Evolutionary conservation across 92 coral and sea anemone genomes (phyloP).

Genomic region (Diadumene lineata): DNA sequence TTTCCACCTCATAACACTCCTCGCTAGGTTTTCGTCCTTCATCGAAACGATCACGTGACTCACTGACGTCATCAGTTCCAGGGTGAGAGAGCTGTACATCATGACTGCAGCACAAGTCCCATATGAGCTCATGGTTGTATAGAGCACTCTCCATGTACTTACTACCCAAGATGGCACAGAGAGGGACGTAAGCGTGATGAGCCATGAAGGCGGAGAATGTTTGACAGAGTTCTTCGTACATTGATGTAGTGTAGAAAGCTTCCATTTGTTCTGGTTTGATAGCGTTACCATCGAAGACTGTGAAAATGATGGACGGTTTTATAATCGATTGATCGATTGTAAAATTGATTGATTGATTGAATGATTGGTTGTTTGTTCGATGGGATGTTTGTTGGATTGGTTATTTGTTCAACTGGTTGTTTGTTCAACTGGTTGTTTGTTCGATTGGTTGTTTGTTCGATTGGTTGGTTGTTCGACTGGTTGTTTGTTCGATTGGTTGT

Average conservation of each 20-base stretch:
- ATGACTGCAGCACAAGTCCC: conserved; percentile 93
- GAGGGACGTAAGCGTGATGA: conserved; percentile 82
- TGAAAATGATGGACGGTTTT: background rate
- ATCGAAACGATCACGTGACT: conserved; percentile 34
- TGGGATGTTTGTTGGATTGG: background rate
- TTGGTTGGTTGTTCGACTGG: background rate
- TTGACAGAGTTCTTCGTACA: conserved; percentile 76
- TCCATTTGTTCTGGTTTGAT: conserved; percentile 54
- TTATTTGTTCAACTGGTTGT: background rate
- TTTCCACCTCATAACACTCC: conserved; percentile 31
- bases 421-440: background rate
- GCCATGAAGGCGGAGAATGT: conserved; percentile 95
- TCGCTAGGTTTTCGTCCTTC: conserved; percentile 40
- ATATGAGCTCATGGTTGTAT: conserved; percentile 89
- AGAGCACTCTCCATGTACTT: conserved; percentile 82
- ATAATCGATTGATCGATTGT: background rate
- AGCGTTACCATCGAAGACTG: conserved; percentile 7
- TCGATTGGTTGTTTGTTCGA: background rate
- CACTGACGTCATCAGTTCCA: conserved; percentile 23
- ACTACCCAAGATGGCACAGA: conserved; percentile 93
- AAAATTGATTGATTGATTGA: background rate
- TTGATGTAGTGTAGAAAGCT: conserved; percentile 61
- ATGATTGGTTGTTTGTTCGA: background rate
- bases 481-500: background rate
- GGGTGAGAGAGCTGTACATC: conserved; percentile 80